phyloP scores from a whole-genome alignment of 1,140 invertebrate genomes.

The Drosophila azteca region DNA sequence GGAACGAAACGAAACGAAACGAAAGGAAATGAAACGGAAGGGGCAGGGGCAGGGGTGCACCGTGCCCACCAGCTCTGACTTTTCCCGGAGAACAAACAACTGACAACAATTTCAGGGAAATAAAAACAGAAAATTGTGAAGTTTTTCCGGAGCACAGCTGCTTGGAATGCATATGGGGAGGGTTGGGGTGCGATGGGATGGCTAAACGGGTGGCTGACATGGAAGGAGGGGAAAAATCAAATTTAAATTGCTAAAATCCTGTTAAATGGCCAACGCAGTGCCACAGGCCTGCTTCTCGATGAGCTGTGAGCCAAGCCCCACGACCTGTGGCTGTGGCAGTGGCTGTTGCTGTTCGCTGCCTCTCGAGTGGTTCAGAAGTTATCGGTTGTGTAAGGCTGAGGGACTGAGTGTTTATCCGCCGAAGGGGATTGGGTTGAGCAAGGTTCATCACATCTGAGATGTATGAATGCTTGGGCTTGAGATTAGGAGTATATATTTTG shows the following conservation, averaged over 20 bases:
- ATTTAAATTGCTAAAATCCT: slow-evolving; percentile 74
- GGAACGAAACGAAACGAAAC: too few species aligned
- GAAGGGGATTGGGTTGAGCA: neutral
- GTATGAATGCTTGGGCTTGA: neutral
- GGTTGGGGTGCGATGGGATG: too few species aligned
- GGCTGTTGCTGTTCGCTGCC: slow-evolving; percentile 9
- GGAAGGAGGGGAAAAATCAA: slow-evolving; percentile 63
- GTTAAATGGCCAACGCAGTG: slow-evolving; percentile 68
- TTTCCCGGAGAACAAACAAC: slow-evolving; percentile 46
- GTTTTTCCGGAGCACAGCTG: slow-evolving; percentile 54
- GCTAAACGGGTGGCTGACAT: neutral
- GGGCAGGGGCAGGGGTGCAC: neutral
- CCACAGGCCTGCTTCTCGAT: slow-evolving; percentile 56
- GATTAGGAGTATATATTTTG: too few species aligned
- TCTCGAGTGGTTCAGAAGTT: slow-evolving; percentile 23
- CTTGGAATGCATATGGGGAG: slow-evolving; percentile 60
- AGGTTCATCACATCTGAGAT: neutral
- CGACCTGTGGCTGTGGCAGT: slow-evolving; percentile 14
- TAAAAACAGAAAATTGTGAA: slow-evolving; percentile 51
- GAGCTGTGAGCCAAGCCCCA: slow-evolving; percentile 14
- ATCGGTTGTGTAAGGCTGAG: slow-evolving; percentile 24
- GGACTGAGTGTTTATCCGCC: neutral
- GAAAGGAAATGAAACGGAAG: too few species aligned
- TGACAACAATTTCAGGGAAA: slow-evolving; percentile 51
- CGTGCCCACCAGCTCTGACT: slow-evolving; percentile 8